Percentiles rank a stretch among this genome's conserved stretches.
Conservation (phyloP, 2,888 invertebrate genomes). For the Drosophila paranaensis region DNA sequence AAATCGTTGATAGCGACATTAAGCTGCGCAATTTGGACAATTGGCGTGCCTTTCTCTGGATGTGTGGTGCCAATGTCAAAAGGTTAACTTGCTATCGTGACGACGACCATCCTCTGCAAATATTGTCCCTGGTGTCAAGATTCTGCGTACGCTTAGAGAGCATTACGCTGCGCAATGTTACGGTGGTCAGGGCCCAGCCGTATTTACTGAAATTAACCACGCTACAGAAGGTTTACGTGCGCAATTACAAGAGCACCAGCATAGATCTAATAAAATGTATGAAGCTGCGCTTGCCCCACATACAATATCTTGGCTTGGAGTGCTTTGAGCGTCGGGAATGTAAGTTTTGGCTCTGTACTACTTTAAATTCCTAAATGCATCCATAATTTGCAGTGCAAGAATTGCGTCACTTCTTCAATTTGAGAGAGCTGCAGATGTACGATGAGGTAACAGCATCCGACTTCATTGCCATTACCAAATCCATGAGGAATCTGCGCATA, state of each 20-base stretch:
- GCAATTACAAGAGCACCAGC: constrained; percentile 68
- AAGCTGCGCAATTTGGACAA: constrained; percentile 58
- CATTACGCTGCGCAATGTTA: constrained; percentile 59
- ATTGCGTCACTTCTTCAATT: constrained; percentile 48
- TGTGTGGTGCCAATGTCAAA: constrained; percentile 58
- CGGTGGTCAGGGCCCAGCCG: constrained; percentile 48
- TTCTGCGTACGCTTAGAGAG: constrained; percentile 56
- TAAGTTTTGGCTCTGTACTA: constrained; percentile 23
- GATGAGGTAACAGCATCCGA: constrained; percentile 63
- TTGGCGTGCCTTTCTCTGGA: constrained; percentile 66
- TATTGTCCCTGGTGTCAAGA: constrained; percentile 53
- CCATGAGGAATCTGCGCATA: constrained; percentile 43
- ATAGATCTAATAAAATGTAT: constrained; percentile 56
- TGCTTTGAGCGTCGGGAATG: constrained; percentile 62
- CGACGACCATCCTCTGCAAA: constrained; percentile 63
- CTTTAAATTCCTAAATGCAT: neutral
- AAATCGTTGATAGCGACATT: constrained; percentile 57
- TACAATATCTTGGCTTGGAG: constrained; percentile 54
- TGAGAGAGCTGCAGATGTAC: constrained; percentile 54
- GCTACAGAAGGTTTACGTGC: constrained; percentile 51
- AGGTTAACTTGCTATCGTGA: constrained; percentile 55
- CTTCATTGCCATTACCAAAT: constrained; percentile 53
- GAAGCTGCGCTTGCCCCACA: constrained; percentile 46
- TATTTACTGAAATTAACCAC: constrained; percentile 47
- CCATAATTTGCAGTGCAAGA: constrained; percentile 53